Evolutionary conservation across 2,888 invertebrate species (phyloP).

Genomic region (Toxonevra muliebris): DNA sequence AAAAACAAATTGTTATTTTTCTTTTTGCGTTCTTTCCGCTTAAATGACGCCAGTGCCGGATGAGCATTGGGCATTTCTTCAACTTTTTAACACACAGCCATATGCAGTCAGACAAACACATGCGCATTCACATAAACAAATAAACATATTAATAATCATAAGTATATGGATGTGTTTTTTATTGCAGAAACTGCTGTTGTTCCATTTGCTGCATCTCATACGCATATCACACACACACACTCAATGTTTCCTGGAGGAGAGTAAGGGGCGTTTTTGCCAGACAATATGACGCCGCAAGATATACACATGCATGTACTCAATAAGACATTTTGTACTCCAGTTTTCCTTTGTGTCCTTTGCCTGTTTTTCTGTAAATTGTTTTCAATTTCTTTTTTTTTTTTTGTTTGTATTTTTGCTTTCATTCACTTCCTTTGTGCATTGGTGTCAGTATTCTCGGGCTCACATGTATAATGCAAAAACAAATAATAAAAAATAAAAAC

Average conservation of each 20-base stretch:
- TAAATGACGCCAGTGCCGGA: conserved; percentile 4
- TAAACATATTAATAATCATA: conserved; percentile 17
- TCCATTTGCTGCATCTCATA: no score
- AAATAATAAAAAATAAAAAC: no score
- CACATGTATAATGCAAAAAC: no score
- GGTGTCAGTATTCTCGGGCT: no score
- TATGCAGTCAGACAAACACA: neutral
- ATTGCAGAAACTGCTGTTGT: no score
- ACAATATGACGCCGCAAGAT: neutral
- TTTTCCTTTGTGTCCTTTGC: no score
- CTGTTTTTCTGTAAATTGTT: no score
- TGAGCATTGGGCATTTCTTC: neutral
- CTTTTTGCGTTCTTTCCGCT: neutral
- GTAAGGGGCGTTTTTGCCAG: neutral
- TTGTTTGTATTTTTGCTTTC: no score
- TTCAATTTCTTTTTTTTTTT: no score
- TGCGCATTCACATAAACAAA: neutral
- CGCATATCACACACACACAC: neutral
- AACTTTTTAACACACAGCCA: neutral
- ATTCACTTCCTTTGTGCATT: no score
- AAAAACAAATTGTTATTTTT: neutral
- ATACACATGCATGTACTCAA: neutral
- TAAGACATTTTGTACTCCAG: no score
- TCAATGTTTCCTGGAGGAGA: no score
- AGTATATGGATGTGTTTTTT: neutral